A percentile compares a stretch with the other conserved stretches of the same genome.
phyloP scores from a whole-genome alignment of 2,797 vertebrate species.

The Hippopotamyrus pictus region DNA sequence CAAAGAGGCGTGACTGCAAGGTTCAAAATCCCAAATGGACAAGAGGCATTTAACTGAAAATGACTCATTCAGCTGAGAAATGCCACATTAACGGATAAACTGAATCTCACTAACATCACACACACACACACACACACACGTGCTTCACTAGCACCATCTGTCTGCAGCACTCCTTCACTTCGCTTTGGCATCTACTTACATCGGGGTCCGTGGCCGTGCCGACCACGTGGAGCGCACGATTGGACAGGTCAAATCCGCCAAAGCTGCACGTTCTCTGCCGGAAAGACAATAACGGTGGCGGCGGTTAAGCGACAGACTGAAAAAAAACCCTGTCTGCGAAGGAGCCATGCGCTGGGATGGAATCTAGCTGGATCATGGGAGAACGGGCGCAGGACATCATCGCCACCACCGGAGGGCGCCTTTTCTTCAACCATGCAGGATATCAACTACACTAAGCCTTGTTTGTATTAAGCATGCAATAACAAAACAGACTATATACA shows the following conservation, averaged over 20 bases:
- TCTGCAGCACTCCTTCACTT: background rate
- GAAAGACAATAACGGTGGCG: background rate
- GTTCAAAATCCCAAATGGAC: background rate
- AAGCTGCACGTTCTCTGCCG: slow-evolving; percentile 95
- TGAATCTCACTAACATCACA: background rate
- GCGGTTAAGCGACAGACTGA: background rate
- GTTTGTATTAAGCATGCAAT: background rate
- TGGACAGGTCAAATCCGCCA: slow-evolving; percentile 93
- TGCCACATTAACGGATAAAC: background rate
- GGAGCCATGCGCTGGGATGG: slow-evolving; percentile 38
- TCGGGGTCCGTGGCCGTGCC: slow-evolving; percentile 66
- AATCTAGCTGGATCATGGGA: slow-evolving; percentile 46
- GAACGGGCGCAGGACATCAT: background rate
- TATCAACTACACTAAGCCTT: background rate
- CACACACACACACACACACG: background rate
- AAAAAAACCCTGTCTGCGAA: background rate
- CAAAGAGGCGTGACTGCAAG: background rate
- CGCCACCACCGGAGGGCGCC: background rate
- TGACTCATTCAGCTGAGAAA: background rate
- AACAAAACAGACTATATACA: background rate
- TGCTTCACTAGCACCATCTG: background rate
- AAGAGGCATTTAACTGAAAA: background rate
- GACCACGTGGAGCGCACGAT: slow-evolving; percentile 85
- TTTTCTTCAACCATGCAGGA: background rate
- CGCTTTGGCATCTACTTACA: slow-evolving; percentile 58